These are phyloP conservation scores for Gymnosoma rotundatum DNA, from an alignment of 2,888 invertebrate genomes.

Conservation along the genomic window DNA sequence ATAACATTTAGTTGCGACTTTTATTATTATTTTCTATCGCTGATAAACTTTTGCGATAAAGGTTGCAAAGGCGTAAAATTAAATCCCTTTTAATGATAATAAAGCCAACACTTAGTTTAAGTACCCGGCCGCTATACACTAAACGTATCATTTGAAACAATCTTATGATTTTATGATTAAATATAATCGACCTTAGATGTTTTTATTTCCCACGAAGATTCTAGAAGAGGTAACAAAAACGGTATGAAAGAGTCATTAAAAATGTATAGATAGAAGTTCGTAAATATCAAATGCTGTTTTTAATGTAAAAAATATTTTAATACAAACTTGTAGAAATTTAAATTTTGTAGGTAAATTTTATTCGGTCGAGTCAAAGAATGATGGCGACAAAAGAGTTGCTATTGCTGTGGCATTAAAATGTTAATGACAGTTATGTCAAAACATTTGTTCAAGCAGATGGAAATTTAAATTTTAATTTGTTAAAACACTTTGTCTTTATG, in stretches of 20 bases:
- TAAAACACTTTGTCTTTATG: too few relatives aligned
- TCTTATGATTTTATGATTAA: conserved; percentile 48
- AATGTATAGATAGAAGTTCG: not conserved
- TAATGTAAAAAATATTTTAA: too few relatives aligned
- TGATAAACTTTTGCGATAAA: not conserved
- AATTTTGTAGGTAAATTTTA: too few relatives aligned
- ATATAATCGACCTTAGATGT: conserved; percentile 30
- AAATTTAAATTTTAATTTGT: conserved; percentile 8
- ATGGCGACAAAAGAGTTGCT: not conserved
- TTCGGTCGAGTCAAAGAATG: too few relatives aligned
- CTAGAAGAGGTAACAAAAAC: conserved; percentile 19
- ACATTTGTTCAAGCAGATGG: conserved; percentile 58
- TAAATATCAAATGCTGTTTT: too few relatives aligned
- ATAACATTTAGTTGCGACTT: conserved; percentile 26
- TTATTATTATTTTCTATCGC: not conserved
- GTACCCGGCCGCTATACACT: not conserved
- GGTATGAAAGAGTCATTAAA: conserved; percentile 2
- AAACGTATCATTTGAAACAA: conserved; percentile 29
- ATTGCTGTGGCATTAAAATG: not conserved
- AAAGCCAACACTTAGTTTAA: too few relatives aligned
- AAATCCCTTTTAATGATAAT: too few relatives aligned
- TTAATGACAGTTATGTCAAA: conserved; percentile 46
- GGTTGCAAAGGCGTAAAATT: not conserved
- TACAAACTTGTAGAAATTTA: too few relatives aligned
- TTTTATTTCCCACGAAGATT: conserved; percentile 4